Base-by-base conservation (phyloP, 2,888 invertebrate genomes). In the Nemapogon koenigi region DNA sequence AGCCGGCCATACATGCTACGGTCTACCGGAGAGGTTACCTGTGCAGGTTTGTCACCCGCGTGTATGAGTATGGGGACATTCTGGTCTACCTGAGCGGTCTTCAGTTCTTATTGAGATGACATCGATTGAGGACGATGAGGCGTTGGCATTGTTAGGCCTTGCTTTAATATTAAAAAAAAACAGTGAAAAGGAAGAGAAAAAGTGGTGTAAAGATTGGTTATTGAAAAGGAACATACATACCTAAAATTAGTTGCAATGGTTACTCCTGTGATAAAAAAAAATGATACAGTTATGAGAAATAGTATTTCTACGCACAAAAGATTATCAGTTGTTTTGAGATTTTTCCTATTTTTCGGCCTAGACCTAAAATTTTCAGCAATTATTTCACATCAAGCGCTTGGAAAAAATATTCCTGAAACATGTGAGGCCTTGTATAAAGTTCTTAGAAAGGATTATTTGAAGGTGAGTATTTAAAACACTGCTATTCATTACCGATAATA, bases 401-500 rank as follows among this genome's bases (percentile, higher is more conserved):
- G 33, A 10, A 19, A n/a, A 16, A 33, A n/a, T n/a, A 33, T 33
- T n/a, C 33, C 33, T 7, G 33, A 33, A 33, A 33, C 33, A 18
- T 33, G 33, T 33, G 6, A 18, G 13, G 33, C 33, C 11, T n/a
- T 33, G n/a, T 27, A 27, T 33, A 18, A 15, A 33, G 13, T 11
- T 18, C 15, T 18, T 15, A 3, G 13, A 11, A 33, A 18, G 18
- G 33, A 33, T 33, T 33, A 33, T 19, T 7, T 33, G 17, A 16
- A 38, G 25, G 32, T 32, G 26, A 38, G 38, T 38, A 17, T 32
- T 38, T 38, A 38, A 38, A 38, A 38, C 38, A 38, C 32, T 38
- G 31, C 13, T 38, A 32, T 38, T n/a, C n/a, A 38, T 32, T 38
- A 38, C 25, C 16, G 38, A 38, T 26, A 32, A 25, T 38, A 26